phyloP scores from a whole-genome alignment of 2,797 vertebrate species.

The Etheostoma perlongum region DNA sequence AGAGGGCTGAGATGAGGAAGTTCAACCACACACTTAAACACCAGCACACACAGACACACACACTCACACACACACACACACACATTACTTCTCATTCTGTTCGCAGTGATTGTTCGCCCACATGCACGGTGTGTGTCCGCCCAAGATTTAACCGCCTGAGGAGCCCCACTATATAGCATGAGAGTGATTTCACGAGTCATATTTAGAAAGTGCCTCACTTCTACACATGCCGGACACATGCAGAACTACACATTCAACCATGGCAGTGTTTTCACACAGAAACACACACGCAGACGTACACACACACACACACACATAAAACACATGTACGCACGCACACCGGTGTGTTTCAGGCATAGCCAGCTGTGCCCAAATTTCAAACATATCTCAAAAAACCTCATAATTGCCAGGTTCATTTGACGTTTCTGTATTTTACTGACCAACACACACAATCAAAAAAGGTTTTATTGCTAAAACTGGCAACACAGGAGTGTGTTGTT shows the following conservation, averaged over 20 bases:
- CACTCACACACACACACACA: conserved; percentile 56
- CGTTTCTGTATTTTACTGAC: conserved; percentile 70
- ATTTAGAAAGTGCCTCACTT: conserved; percentile 79
- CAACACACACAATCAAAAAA: conserved; percentile 79
- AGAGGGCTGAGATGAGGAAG: conserved; percentile 68
- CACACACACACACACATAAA: conserved; percentile 13
- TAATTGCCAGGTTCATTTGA: conserved; percentile 77
- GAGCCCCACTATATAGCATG: conserved; percentile 59
- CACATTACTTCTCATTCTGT: conserved; percentile 49
- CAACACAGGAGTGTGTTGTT: conserved; percentile 65
- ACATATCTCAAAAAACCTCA: conserved; percentile 76
- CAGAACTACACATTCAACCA: conserved; percentile 51
- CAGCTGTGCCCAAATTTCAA: conserved; percentile 76
- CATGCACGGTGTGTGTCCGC: conserved; percentile 78
- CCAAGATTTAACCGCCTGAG: conserved; percentile 69
- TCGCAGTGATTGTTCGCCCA: conserved; percentile 80
- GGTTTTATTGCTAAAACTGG: conserved; percentile 75
- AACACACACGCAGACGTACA: conserved; percentile 33
- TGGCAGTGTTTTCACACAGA: conserved; percentile 46
- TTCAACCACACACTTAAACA: conserved; percentile 65
- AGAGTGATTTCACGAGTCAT: conserved; percentile 72
- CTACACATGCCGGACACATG: conserved; percentile 21
- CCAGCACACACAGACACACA: conserved; percentile 30
- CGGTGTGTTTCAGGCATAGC: conserved; percentile 55
- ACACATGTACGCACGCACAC: conserved; percentile 32